phyloP scores from a whole-genome alignment of 2,797 vertebrate species.

The Phataginus tricuspis region DNA sequence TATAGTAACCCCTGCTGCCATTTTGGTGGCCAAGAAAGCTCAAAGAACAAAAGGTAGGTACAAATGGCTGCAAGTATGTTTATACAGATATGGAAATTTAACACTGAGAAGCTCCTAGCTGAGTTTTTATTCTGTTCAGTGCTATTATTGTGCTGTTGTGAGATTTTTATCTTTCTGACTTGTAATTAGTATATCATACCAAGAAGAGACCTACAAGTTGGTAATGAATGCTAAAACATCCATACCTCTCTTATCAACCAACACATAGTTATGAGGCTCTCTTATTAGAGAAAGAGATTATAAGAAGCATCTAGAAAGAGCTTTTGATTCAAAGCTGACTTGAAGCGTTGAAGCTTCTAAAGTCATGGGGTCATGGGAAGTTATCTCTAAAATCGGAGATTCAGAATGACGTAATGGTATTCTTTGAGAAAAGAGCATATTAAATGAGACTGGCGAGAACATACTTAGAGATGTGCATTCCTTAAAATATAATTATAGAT shows the following conservation, averaged over 20 bases:
- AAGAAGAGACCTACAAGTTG: background rate
- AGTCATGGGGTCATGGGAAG: background rate
- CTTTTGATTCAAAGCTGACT: conserved; percentile 1
- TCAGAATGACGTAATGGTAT: background rate
- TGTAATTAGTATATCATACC: background rate
- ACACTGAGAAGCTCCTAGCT: background rate
- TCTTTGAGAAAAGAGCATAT: conserved; percentile 35
- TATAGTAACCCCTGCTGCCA: background rate
- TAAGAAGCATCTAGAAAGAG: background rate
- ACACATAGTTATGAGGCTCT: background rate
- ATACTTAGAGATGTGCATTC: background rate
- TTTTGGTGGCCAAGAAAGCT: background rate
- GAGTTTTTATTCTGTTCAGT: background rate
- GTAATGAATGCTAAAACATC: background rate
- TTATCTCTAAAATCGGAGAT: background rate
- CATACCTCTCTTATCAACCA: background rate
- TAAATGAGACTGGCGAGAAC: background rate
- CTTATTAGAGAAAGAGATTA: background rate
- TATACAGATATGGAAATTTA: background rate
- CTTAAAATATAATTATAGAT: conserved; percentile 40
- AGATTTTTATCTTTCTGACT: conserved; percentile 15
- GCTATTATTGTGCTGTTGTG: background rate
- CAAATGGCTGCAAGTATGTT: background rate
- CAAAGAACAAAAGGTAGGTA: background rate
- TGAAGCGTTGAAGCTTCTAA: background rate